These are phyloP conservation scores for Nycteola revayana DNA, from an alignment of 2,888 invertebrate genomes.

Conservation along the genomic window DNA sequence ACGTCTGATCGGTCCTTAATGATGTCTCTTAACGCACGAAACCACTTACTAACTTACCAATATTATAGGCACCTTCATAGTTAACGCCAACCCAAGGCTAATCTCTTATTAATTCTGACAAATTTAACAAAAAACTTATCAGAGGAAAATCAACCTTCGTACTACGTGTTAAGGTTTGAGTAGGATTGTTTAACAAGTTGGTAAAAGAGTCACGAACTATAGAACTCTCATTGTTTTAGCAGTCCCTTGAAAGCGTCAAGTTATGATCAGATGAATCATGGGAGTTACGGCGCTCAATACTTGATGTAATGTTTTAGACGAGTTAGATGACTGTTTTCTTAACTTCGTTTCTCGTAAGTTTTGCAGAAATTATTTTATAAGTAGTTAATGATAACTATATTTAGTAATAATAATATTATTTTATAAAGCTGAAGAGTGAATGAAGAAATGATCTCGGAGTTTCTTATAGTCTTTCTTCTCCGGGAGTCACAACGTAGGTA, in stretches of 20 bases:
- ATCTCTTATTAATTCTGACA: conserved; percentile 40
- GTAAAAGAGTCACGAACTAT: conserved; percentile 33
- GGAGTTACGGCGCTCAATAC: conserved; percentile 33
- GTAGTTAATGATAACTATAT: too few species aligned
- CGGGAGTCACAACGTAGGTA: too few species aligned
- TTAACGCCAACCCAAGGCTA: conserved; percentile 35
- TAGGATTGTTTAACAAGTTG: conserved; percentile 9
- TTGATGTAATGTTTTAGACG: conserved; percentile 22
- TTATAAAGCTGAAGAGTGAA: too few species aligned
- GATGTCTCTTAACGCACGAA: conserved; percentile 39
- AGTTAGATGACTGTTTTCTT: conserved; percentile 24
- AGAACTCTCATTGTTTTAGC: conserved; percentile 39
- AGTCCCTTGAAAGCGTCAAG: conserved; percentile 35
- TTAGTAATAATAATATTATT: too few species aligned
- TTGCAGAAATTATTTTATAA: too few species aligned
- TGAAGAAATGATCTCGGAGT: too few species aligned
- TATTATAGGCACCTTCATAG: conserved; percentile 37
- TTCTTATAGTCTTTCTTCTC: too few species aligned
- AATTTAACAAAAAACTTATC: conserved; percentile 3
- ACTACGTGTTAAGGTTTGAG: background rate
- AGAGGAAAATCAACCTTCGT: conserved; percentile 11
- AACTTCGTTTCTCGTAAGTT: too few species aligned
- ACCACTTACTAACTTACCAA: conserved; percentile 40
- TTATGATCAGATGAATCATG: conserved; percentile 33
- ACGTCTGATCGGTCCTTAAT: conserved; percentile 28